A percentile compares a stretch with the other conserved stretches of the same genome.
phyloP scores from a whole-genome alignment of 2,888 invertebrate genomes.

The Trachelus tabidus region DNA sequence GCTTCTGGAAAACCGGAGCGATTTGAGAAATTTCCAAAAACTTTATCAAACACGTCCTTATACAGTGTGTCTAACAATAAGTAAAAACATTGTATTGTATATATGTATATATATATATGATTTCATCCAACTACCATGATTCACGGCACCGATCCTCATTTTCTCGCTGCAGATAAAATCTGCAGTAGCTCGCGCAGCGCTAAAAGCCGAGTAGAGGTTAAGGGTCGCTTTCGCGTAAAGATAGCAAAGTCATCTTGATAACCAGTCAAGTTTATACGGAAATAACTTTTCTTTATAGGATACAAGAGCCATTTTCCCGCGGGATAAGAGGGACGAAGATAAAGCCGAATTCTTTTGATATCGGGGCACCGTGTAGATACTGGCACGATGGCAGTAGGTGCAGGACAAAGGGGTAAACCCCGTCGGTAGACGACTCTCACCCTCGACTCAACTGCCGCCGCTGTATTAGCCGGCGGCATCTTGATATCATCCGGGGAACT shows the following conservation, averaged over 20 bases:
- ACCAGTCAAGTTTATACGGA: constrained; percentile 26
- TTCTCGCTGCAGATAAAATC: constrained; percentile 11
- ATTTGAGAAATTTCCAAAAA: neutral
- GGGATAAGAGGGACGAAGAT: constrained; percentile 44
- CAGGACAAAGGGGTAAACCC: constrained; percentile 26
- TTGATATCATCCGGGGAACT: constrained; percentile 57
- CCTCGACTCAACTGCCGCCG: constrained; percentile 2
- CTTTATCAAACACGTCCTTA: neutral
- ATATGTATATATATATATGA: too few relatives aligned
- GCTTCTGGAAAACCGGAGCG: neutral
- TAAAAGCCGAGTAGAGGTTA: constrained; percentile 27
- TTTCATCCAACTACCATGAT: neutral
- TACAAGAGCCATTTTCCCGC: constrained; percentile 20
- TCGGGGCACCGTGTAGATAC: constrained; percentile 22
- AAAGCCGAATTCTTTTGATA: constrained; percentile 47
- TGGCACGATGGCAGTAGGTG: constrained; percentile 15
- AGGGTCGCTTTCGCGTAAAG: constrained; percentile 26
- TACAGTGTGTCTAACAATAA: neutral
- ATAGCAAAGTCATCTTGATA: constrained; percentile 27
- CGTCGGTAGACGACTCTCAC: neutral
- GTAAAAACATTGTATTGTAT: neutral
- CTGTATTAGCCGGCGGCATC: constrained; percentile 54
- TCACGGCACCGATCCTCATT: neutral
- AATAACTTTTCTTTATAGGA: constrained; percentile 58
- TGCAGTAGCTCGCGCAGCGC: constrained; percentile 15